phyloP scores from a whole-genome alignment of 1,140 invertebrate species.

The Harpegnathos saltator region DNA sequence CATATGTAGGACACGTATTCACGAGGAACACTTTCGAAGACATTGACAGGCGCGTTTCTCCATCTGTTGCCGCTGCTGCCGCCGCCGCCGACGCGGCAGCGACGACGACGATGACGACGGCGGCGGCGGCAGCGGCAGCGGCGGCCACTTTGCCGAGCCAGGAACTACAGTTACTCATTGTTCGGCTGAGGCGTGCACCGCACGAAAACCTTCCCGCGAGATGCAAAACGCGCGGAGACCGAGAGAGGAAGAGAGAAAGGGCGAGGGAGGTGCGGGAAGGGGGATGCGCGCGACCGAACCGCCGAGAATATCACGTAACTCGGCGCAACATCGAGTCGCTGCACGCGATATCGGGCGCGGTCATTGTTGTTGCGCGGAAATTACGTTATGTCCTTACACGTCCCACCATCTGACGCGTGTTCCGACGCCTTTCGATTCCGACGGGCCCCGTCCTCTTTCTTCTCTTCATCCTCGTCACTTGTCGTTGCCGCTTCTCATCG shows the following conservation, averaged over 20 bases:
- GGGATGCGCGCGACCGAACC: conserved; percentile 8
- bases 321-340: conserved; percentile 17
- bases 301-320: conserved; percentile 51
- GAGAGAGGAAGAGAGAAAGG: too few species aligned
- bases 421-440: conserved; percentile 16
- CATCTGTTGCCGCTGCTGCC: conserved; percentile 83
- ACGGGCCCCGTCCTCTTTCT: neutral
- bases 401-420: conserved; percentile 70
- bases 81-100: too few species aligned
- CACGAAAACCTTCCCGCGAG: conserved; percentile 65
- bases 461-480: too few species aligned
- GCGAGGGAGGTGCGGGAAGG: neutral
- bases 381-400: conserved; percentile 62
- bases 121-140: neutral
- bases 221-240: conserved; percentile 36
- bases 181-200: conserved; percentile 34
- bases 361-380: conserved; percentile 71
- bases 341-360: conserved; percentile 75
- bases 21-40: conserved; percentile 79
- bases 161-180: conserved; percentile 76
- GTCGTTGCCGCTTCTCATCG: neutral
- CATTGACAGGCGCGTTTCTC: conserved; percentile 80
- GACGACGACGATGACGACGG: neutral
- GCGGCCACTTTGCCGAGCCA: conserved; percentile 35
- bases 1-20: conserved; percentile 84